These are phyloP conservation scores for Poeciliopsis turneri DNA, from an alignment of 2,797 vertebrate genomes.

Conservation along the genomic window DNA sequence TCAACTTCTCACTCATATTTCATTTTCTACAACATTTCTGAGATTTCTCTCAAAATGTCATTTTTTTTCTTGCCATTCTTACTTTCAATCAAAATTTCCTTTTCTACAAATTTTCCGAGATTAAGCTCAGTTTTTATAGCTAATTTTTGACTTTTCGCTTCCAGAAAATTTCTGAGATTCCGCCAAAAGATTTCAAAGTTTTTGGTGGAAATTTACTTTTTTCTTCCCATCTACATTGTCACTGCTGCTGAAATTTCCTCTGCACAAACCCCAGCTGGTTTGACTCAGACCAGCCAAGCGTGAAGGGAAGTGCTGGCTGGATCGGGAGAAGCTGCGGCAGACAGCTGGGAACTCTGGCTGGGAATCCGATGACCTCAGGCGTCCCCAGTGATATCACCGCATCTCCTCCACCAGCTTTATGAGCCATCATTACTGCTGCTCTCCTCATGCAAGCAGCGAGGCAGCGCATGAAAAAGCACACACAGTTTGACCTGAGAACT, in stretches of 20 bases:
- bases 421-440: neutral
- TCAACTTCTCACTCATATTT: no score
- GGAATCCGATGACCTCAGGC: slow-evolving; percentile 6
- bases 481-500: neutral
- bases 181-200: no score
- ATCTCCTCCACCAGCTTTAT: slow-evolving; percentile 11
- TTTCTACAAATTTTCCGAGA: no score
- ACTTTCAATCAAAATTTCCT: no score
- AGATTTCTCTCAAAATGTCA: no score
- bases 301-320: slow-evolving; percentile 16
- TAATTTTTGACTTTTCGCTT: no score
- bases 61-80: no score
- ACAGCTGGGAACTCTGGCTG: slow-evolving; percentile 47
- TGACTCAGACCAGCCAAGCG: slow-evolving; percentile 6
- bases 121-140: no score
- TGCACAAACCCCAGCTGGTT: neutral
- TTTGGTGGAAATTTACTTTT: no score
- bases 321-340: slow-evolving; percentile 12
- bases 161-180: no score
- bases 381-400: slow-evolving; percentile 24
- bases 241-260: neutral
- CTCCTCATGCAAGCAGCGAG: neutral
- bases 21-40: no score
- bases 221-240: no score
- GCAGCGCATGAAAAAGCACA: neutral